phyloP scores from a whole-genome alignment of 2,113 vertebrate species.

The Empidonax traillii region DNA sequence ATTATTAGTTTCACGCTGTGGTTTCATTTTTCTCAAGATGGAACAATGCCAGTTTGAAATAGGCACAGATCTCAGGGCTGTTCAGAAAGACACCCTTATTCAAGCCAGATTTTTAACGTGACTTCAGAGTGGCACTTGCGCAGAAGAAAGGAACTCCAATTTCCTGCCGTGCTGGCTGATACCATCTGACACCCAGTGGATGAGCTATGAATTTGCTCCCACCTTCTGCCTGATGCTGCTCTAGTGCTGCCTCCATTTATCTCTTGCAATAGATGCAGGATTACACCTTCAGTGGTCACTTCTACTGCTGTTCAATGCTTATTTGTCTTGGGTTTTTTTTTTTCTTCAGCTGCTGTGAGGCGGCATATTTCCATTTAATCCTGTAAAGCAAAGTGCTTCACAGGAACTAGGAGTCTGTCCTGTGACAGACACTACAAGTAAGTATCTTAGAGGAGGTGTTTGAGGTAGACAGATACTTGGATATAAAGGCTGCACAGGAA shows the following conservation, averaged over 20 bases:
- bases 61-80: not conserved
- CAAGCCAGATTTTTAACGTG: not conserved
- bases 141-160: not conserved
- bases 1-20: not conserved
- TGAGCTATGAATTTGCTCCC: not conserved
- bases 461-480: not conserved
- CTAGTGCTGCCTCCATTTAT: not conserved
- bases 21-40: not conserved
- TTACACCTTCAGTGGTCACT: not conserved
- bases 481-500: not conserved
- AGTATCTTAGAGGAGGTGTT: rapidly evolving
- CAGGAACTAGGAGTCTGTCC: not conserved
- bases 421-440: not conserved
- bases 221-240: not conserved
- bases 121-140: not conserved
- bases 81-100: not conserved
- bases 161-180: not conserved
- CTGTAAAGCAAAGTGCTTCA: not conserved
- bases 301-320: not conserved
- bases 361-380: not conserved
- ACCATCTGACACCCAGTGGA: not conserved
- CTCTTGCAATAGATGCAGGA: not conserved
- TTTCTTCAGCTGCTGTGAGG: not conserved
- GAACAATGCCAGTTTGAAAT: not conserved
- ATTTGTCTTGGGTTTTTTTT: not conserved